Conservation (phyloP, 2,797 vertebrate species). For the Pipistrellus kuhlii region DNA sequence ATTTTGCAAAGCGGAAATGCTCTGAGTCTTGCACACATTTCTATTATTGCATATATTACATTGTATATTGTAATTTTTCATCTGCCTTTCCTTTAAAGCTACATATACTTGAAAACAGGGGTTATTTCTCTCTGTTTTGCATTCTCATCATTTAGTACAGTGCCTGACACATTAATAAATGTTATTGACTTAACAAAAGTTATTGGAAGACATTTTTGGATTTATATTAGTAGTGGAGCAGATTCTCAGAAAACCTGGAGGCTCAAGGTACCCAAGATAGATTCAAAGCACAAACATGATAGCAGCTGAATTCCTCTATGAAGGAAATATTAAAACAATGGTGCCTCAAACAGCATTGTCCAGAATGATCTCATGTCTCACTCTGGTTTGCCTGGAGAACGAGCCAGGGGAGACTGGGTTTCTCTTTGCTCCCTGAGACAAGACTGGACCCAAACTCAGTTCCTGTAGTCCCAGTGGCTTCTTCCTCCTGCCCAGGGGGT, state of each 20-base stretch:
- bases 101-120: not conserved
- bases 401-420: not conserved
- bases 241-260: not conserved
- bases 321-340: not conserved
- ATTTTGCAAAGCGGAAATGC: not conserved
- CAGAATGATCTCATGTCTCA: not conserved
- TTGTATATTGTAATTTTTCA: not conserved
- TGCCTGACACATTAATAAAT: conserved; percentile 2
- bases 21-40: not conserved
- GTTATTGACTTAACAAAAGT: not conserved
- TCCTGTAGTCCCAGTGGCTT: not conserved
- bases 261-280: not conserved
- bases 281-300: not conserved
- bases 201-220: conserved; percentile 4
- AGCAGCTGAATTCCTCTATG: not conserved
- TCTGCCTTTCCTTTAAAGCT: not conserved
- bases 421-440: not conserved
- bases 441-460: not conserved
- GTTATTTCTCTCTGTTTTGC: not conserved
- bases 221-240: not conserved
- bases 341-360: not conserved
- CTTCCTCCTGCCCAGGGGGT: not conserved
- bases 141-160: not conserved
- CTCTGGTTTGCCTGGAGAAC: not conserved
- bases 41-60: not conserved